Evolutionary conservation across 2,888 invertebrate species (phyloP), one percentile per base, ranked within the genome.

Genomic region (Athetis lepigone): DNA sequence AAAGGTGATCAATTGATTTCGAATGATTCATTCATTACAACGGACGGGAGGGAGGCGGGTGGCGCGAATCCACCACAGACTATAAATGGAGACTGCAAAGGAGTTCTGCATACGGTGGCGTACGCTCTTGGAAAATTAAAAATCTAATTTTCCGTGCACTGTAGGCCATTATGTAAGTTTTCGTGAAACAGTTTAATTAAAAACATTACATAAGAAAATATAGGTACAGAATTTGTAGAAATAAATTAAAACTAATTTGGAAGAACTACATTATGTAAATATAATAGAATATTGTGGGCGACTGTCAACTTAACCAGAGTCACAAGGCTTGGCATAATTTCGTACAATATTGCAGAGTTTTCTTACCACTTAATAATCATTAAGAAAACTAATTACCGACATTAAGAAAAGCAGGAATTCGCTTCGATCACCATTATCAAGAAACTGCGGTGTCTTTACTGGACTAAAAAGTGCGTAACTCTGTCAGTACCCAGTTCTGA

Each of bases 1-100:
- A 40, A 23, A 36, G 37, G 42, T 70, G 52, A 65, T 65, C 65
- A 64, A 74, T 70, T 70, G 58, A 70, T 75, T 70, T 36, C 52
- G 77, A 81, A 87, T 90, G 83, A 90, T 88, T 90, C 90, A 91
- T 91, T 90, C 89, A 90, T 87, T 86, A 76, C 77, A 61, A 68
- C 46, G 68, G 40, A 36, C 21, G 66, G 58, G 63, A 59, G 57
- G 70, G 78, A 39, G 72, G 80, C 64, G 52, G 70, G 70, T 49
- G 75, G 64, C 50, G 69, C 43, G 59, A 58, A 64, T 63, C 57
- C 37, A 59, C 70, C 63, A 63, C 60, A 61, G 69, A 75, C 39
- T 72, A 77, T 57, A 54, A 65, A 73, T 52, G 50, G 43, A 70
- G 46, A 55, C 55, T 52, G 72, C 46, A 46, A 52, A 69, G 43